Percentiles rank a stretch among this genome's conserved stretches.
Evolutionary conservation across 2,888 invertebrate genomes (phyloP).

Genomic region (Nomada flava): DNA sequence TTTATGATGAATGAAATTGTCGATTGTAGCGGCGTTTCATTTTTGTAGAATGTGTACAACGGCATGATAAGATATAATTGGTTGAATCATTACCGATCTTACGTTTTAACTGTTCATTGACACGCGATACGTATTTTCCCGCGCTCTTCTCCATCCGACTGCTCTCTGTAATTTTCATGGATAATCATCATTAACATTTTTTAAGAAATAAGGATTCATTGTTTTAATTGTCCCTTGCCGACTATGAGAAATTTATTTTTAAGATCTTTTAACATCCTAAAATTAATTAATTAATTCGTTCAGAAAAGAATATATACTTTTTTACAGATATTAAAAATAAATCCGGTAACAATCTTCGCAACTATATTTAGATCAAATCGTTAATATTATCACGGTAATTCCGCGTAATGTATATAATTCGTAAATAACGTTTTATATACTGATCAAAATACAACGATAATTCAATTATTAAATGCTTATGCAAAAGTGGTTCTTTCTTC

Average conservation of each 20-base stretch:
- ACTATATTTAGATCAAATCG: too few relatives aligned
- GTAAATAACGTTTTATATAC: not conserved
- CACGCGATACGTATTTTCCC: slow-evolving; percentile 41
- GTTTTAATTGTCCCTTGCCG: not conserved
- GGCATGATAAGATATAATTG: slow-evolving; percentile 31
- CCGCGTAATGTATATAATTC: not conserved
- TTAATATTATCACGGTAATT: not conserved
- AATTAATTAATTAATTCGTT: too few relatives aligned
- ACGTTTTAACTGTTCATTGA: slow-evolving; percentile 13
- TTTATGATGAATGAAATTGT: slow-evolving; percentile 7
- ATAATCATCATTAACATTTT: not conserved
- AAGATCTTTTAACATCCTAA: too few relatives aligned
- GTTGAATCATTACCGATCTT: slow-evolving; percentile 17
- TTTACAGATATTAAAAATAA: too few relatives aligned
- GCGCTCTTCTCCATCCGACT: slow-evolving; percentile 41
- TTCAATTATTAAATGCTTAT: not conserved
- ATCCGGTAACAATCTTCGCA: too few relatives aligned
- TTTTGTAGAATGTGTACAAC: not conserved
- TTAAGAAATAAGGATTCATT: not conserved
- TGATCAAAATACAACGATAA: not conserved
- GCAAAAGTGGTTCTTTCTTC: not conserved
- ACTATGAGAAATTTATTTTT: not conserved
- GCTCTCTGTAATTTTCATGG: not conserved
- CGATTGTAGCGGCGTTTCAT: not conserved
- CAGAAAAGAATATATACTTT: too few relatives aligned